These are phyloP conservation scores for Danaus plexippus DNA, from an alignment of 1,140 invertebrate species.

Conservation along the genomic window DNA sequence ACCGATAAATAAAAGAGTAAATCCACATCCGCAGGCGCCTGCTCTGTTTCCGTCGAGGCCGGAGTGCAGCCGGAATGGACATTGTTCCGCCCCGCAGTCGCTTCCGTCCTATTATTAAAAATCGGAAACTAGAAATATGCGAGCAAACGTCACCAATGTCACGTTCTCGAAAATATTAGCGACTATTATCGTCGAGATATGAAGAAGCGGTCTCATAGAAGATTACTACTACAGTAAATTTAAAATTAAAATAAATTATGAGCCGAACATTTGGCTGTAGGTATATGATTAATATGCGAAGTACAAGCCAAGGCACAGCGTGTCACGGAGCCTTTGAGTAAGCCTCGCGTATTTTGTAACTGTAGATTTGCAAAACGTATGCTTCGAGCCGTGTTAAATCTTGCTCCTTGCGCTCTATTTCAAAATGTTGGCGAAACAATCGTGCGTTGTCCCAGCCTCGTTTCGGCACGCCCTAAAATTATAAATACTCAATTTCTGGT, in stretches of 20 bases:
- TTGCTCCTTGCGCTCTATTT: conserved; percentile 55
- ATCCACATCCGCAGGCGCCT: conserved; percentile 55
- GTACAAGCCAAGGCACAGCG: conserved; percentile 33
- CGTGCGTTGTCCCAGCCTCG: conserved; percentile 34
- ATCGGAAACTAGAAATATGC: conserved; percentile 54
- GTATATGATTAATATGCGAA: conserved; percentile 48
- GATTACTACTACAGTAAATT: too few species aligned
- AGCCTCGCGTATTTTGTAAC: conserved; percentile 53
- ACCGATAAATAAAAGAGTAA: conserved; percentile 60
- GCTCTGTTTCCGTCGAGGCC: conserved; percentile 53
- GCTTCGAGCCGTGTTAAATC: conserved; percentile 39
- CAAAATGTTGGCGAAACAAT: conserved; percentile 59
- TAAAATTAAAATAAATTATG: conserved; percentile 28
- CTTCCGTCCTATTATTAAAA: conserved; percentile 56
- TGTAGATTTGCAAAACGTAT: conserved; percentile 50
- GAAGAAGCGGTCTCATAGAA: too few species aligned
- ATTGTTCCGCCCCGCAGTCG: conserved; percentile 60
- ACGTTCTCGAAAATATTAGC: too few species aligned
- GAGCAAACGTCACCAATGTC: conserved; percentile 32
- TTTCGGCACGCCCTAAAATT: conserved; percentile 7
- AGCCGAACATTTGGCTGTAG: conserved; percentile 33
- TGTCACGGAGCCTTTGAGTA: conserved; percentile 42
- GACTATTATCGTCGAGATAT: too few species aligned
- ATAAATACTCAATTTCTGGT: not conserved
- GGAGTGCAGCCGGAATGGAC: conserved; percentile 54